Conservation (phyloP, 2,888 invertebrate species). For the Steinernema hermaphroditum region DNA sequence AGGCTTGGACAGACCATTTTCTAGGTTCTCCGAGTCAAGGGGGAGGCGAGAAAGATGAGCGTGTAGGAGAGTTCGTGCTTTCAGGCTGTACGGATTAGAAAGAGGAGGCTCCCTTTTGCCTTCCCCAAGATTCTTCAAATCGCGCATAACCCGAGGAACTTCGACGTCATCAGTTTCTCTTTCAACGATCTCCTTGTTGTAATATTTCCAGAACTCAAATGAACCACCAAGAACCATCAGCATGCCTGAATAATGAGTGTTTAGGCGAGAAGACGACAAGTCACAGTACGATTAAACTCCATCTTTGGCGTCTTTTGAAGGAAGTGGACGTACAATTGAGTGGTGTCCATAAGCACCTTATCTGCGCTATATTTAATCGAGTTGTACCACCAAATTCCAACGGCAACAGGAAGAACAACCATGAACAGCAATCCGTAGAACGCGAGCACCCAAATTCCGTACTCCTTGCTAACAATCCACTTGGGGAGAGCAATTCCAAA, state of each 20-base stretch:
- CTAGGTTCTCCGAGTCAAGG: constrained; percentile 67
- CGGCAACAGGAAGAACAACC: constrained; percentile 81
- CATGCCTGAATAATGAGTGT: constrained; percentile 73
- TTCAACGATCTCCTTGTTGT: constrained; percentile 90
- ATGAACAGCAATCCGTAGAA: constrained; percentile 94
- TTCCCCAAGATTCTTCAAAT: constrained; percentile 86
- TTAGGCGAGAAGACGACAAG: too few relatives aligned
- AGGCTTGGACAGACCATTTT: constrained; percentile 47
- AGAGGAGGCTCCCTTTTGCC: constrained; percentile 94
- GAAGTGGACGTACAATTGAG: constrained; percentile 91
- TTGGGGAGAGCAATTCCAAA: constrained; percentile 99
- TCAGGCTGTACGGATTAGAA: constrained; percentile 83
- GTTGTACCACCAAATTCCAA: constrained; percentile 94
- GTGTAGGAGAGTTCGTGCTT: constrained; percentile 88
- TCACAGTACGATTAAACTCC: constrained; percentile 79
- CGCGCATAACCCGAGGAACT: constrained; percentile 85
- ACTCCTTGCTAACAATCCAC: constrained; percentile 99
- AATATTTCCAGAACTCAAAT: constrained; percentile 88
- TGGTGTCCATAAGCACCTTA: constrained; percentile 88
- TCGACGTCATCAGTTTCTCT: constrained; percentile 90
- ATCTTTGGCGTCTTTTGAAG: constrained; percentile 94
- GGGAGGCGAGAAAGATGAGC: constrained; percentile 86
- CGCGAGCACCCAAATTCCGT: constrained; percentile 92
- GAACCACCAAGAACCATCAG: constrained; percentile 96
- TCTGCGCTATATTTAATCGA: constrained; percentile 96